These are phyloP conservation scores for Lathronympha strigana DNA, from an alignment of 2,888 invertebrate genomes.

Conservation along the genomic window DNA sequence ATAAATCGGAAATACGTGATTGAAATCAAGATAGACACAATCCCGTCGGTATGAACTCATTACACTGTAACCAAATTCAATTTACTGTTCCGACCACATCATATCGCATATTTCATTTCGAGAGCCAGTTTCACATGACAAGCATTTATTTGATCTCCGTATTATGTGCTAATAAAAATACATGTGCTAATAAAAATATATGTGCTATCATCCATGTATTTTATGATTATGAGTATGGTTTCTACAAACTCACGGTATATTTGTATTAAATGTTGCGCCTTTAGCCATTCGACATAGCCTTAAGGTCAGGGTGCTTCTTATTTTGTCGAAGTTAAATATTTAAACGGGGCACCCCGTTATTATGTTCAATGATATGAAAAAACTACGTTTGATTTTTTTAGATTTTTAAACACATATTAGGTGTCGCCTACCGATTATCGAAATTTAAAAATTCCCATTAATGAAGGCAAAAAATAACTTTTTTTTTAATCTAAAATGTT, in stretches of 20 bases:
- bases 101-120: conserved; percentile 71
- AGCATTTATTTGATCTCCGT: conserved; percentile 57
- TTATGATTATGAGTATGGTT: conserved; percentile 26
- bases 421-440: no score
- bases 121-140: conserved; percentile 59
- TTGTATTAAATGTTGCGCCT: background rate
- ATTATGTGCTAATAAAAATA: conserved; percentile 61
- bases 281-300: no score
- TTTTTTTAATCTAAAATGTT: no score
- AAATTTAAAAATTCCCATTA: no score
- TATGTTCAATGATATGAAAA: no score
- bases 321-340: no score
- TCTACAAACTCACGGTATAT: background rate
- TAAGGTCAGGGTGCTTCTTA: no score
- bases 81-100: conserved; percentile 73
- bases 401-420: no score
- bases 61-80: conserved; percentile 81
- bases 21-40: conserved; percentile 78
- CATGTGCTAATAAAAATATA: conserved; percentile 56
- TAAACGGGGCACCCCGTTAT: no score
- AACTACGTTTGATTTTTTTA: no score
- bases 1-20: conserved; percentile 81
- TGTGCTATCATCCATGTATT: no score
- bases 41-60: conserved; percentile 76
- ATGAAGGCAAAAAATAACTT: no score